Conservation (phyloP, 2,888 invertebrate species). For the Gymnocheta viridis region DNA sequence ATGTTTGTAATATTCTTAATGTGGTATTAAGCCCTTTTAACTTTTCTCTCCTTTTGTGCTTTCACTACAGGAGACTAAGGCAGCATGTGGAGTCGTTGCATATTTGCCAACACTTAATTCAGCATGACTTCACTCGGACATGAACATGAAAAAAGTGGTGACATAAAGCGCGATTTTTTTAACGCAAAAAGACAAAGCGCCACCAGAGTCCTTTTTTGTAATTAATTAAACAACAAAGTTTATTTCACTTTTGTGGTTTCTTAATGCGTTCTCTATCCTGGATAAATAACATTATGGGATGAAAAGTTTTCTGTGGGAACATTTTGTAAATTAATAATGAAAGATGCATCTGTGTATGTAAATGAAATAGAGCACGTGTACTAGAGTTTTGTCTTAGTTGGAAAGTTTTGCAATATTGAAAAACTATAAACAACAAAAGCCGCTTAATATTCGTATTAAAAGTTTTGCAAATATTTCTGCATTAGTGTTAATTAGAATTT, state of each 20-base stretch:
- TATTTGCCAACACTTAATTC: background rate
- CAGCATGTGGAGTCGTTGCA: too few relatives aligned
- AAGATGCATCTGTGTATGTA: too few relatives aligned
- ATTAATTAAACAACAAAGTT: conserved; percentile 23
- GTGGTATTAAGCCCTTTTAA: background rate
- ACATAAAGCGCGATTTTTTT: background rate
- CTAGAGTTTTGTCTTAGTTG: background rate
- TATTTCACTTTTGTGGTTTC: conserved; percentile 24
- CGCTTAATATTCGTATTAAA: background rate
- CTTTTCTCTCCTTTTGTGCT: background rate
- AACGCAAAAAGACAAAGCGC: background rate
- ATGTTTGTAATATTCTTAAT: too few relatives aligned
- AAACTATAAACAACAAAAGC: background rate
- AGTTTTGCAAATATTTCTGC: background rate
- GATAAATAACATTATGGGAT: background rate
- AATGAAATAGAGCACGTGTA: background rate
- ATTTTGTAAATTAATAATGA: background rate
- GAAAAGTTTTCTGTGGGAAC: background rate
- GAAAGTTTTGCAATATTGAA: background rate
- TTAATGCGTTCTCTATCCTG: background rate
- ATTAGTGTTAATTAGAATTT: too few relatives aligned
- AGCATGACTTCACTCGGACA: background rate
- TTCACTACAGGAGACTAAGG: too few relatives aligned
- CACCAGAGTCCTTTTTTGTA: background rate
- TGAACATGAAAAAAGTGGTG: background rate